A percentile compares a stretch with the other conserved stretches of the same genome.
Evolutionary conservation across 2,797 vertebrate species (phyloP).

Genomic region (Anniella stebbinsi): DNA sequence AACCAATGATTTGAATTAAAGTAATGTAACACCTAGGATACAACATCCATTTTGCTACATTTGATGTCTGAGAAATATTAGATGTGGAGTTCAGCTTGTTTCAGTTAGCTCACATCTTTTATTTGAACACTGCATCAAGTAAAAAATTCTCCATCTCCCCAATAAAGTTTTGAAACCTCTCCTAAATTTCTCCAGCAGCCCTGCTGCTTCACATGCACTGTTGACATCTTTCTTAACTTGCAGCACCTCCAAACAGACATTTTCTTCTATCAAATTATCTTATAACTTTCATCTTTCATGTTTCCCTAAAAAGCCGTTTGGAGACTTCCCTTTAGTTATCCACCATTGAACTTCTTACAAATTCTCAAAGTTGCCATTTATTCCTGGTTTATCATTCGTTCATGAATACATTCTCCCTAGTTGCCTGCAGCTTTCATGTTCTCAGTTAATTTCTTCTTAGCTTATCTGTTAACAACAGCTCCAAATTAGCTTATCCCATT

Average conservation of each 20-base stretch:
- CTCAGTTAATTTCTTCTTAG: background rate
- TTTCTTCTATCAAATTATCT: background rate
- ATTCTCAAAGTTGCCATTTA: background rate
- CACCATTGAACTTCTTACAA: background rate
- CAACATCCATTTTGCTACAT: background rate
- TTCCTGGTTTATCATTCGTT: background rate
- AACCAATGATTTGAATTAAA: background rate
- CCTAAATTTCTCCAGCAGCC: background rate
- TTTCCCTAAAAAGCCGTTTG: background rate
- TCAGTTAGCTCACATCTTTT: background rate
- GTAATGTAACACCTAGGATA: background rate
- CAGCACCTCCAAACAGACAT: background rate
- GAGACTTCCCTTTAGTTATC: background rate
- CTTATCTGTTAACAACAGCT: background rate
- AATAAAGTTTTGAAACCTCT: background rate
- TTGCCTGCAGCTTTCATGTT: background rate
- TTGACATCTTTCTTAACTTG: background rate
- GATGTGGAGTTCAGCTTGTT: background rate
- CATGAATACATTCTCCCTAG: background rate
- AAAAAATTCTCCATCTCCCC: background rate
- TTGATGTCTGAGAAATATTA: background rate
- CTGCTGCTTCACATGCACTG: background rate
- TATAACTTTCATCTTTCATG: background rate
- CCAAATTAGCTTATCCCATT: background rate
- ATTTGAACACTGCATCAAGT: background rate